Conservation (phyloP, 2,888 invertebrate genomes). For the Cetonia aurata region DNA sequence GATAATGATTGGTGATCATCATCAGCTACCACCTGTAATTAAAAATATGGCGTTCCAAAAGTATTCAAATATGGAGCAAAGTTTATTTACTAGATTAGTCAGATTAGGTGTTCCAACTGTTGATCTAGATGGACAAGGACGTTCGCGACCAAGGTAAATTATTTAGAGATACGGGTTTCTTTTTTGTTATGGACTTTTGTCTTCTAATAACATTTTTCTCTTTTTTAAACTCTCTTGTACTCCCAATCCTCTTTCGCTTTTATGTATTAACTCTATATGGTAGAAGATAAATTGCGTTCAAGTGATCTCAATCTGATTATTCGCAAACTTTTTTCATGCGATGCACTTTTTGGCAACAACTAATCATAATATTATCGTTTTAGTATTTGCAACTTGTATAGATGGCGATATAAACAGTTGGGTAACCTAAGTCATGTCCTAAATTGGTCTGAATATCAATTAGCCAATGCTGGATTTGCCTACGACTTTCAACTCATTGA, state of each 20-base stretch:
- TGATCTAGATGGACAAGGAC: constrained; percentile 97
- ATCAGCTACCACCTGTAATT: constrained; percentile 98
- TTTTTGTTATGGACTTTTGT: too few species aligned
- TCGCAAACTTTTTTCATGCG: too few species aligned
- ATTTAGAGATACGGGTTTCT: constrained; percentile 47
- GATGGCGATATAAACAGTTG: constrained; percentile 96
- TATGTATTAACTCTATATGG: too few species aligned
- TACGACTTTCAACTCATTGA: constrained; percentile 96
- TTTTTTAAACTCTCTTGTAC: too few species aligned
- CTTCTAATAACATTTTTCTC: too few species aligned
- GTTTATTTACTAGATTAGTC: constrained; percentile 96
- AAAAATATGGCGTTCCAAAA: constrained; percentile 99
- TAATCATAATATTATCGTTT: constrained; percentile 47
- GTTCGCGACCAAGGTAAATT: constrained; percentile 83
- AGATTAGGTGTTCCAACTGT: constrained; percentile 97
- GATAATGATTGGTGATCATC: constrained; percentile 99
- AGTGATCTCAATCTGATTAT: too few species aligned
- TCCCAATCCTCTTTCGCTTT: too few species aligned
- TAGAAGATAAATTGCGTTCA: too few species aligned
- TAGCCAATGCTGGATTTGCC: constrained; percentile 92
- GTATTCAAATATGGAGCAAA: constrained; percentile 99
- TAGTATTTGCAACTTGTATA: constrained; percentile 93
- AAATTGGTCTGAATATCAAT: constrained; percentile 84
- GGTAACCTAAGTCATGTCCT: constrained; percentile 94
- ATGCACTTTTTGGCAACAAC: background rate